phyloP scores from a whole-genome alignment of 2,797 vertebrate genomes.

The Helostoma temminkii region DNA sequence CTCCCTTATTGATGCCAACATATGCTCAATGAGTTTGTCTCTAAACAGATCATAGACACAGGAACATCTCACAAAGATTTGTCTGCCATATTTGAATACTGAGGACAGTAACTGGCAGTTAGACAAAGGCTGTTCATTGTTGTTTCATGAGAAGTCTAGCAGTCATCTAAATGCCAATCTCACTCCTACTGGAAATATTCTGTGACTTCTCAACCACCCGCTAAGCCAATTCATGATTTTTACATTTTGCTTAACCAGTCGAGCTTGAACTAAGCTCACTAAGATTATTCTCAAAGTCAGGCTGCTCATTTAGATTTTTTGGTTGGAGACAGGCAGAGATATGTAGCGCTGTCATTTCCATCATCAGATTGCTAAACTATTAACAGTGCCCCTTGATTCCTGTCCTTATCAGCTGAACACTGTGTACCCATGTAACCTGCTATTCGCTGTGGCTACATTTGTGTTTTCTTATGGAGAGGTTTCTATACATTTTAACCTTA shows the following conservation, averaged over 20 bases:
- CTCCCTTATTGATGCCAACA: conserved; percentile 74
- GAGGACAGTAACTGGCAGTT: conserved; percentile 37
- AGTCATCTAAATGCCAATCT: conserved; percentile 24
- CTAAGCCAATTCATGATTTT: conserved; percentile 22
- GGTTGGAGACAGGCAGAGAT: conserved; percentile 44
- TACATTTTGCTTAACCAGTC: conserved; percentile 36
- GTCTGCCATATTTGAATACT: conserved; percentile 44
- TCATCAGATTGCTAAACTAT: conserved; percentile 72
- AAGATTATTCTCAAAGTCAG: conserved; percentile 34
- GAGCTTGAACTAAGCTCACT: conserved; percentile 26
- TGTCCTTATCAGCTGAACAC: conserved; percentile 76
- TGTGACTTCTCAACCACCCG: conserved; percentile 25
- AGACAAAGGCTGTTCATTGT: conserved; percentile 21
- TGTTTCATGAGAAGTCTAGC: conserved; percentile 18
- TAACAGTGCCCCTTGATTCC: conserved; percentile 69
- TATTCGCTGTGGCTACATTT: conserved; percentile 64
- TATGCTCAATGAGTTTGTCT: conserved; percentile 73
- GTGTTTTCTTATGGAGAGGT: conserved; percentile 82
- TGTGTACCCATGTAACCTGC: conserved; percentile 70
- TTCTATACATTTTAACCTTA: conserved; percentile 86
- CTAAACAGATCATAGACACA: conserved; percentile 57
- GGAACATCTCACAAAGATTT: conserved; percentile 56
- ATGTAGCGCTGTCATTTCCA: conserved; percentile 55
- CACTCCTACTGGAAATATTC: conserved; percentile 20
- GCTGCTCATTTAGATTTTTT: conserved; percentile 42